These are phyloP conservation scores for Fregetta grallaria DNA, from an alignment of 2,113 vertebrate genomes.

Conservation along the genomic window DNA sequence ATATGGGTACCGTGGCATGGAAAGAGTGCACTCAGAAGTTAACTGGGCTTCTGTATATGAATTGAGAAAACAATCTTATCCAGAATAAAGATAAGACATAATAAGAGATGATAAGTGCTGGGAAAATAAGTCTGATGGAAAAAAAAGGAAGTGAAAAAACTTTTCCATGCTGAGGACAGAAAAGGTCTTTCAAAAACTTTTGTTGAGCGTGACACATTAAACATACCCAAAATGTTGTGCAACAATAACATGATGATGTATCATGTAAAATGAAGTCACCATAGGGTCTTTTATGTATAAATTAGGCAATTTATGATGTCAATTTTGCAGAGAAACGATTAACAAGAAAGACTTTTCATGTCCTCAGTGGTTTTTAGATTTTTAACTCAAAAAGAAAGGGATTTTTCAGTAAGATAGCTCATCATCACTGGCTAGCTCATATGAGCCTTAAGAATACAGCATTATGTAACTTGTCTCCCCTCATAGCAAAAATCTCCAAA, in stretches of 20 bases:
- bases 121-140: conserved; percentile 8
- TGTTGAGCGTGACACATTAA: not conserved
- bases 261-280: not conserved
- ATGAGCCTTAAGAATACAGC: not conserved
- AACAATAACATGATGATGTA: not conserved
- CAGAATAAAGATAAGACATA: conserved; percentile 35
- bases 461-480: not conserved
- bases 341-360: not conserved
- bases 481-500: not conserved
- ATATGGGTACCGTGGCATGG: not conserved
- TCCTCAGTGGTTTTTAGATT: not conserved
- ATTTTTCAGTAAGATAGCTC: not conserved
- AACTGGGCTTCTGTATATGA: not conserved
- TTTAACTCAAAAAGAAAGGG: not conserved
- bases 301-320: not conserved
- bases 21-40: not conserved
- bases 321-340: not conserved
- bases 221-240: not conserved
- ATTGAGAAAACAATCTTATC: conserved; percentile 5
- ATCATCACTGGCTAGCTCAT: not conserved
- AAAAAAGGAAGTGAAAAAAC: not conserved
- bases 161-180: not conserved
- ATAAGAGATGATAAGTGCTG: not conserved
- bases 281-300: not conserved
- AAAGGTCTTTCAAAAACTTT: conserved; percentile 16